A percentile compares a stretch with the other conserved stretches of the same genome.
Evolutionary conservation across 2,888 invertebrate species (phyloP).

Genomic region (Opisthograptis luteolata): DNA sequence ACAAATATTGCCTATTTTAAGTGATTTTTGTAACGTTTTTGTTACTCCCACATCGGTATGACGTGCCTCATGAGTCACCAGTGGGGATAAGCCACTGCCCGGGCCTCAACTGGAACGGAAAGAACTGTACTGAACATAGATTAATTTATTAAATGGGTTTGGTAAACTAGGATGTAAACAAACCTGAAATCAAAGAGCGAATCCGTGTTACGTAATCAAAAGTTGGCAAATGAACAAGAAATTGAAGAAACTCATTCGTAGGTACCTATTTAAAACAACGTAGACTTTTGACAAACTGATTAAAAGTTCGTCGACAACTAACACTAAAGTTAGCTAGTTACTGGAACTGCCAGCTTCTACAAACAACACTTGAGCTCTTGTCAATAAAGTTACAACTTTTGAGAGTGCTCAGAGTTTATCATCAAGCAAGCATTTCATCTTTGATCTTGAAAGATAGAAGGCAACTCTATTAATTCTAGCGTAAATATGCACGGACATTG

Average conservation of each 20-base stretch:
- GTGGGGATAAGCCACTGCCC: no score
- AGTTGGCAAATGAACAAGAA: conserved; percentile 17
- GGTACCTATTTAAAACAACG: neutral
- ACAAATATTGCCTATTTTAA: no score
- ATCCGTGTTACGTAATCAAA: neutral
- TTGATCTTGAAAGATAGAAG: conserved; percentile 6
- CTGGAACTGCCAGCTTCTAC: neutral
- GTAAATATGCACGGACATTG: no score
- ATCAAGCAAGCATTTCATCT: neutral
- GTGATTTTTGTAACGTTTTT: no score
- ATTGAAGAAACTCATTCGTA: conserved; percentile 4
- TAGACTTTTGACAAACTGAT: conserved; percentile 5
- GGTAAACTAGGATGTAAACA: no score
- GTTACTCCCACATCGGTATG: no score
- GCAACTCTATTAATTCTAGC: neutral
- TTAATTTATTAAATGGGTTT: no score
- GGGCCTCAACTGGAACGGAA: no score
- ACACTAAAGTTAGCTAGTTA: neutral
- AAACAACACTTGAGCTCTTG: conserved; percentile 2
- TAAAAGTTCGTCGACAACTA: conserved; percentile 7
- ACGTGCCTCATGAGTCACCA: no score
- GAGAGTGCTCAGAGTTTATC: neutral
- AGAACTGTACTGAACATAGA: no score
- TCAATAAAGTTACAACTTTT: neutral
- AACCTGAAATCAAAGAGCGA: conserved; percentile 3